phyloP scores from a whole-genome alignment of 2,113 vertebrate species.

The Thryonomys swinderianus region DNA sequence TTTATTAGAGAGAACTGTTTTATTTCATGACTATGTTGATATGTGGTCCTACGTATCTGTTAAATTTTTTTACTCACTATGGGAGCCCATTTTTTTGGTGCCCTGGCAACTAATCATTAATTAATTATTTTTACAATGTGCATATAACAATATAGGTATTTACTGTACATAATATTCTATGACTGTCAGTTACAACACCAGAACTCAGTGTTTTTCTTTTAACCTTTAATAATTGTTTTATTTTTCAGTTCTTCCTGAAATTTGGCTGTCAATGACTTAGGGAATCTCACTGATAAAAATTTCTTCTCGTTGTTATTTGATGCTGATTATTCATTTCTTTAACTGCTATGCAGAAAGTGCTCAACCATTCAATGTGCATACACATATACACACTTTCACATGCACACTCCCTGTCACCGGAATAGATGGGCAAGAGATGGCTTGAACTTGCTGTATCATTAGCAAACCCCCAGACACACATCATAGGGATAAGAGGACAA shows the following conservation, averaged over 20 bases:
- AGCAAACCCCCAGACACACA: not conserved
- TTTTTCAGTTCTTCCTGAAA: constrained; percentile 3
- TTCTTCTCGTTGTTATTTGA: constrained; percentile 35
- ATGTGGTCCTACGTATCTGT: not conserved
- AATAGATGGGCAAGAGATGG: not conserved
- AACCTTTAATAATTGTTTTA: not conserved
- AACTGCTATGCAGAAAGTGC: not conserved
- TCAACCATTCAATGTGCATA: not conserved
- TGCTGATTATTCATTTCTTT: constrained; percentile 14
- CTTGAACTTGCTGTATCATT: constrained; percentile 52
- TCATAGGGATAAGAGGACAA: constrained; percentile 19
- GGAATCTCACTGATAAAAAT: constrained; percentile 18
- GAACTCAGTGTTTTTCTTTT: not conserved
- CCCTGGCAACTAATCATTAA: not conserved
- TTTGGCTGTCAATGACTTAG: not conserved
- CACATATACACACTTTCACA: not conserved
- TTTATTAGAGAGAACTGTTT: constrained; percentile 29
- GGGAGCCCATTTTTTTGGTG: not conserved
- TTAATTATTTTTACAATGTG: not conserved
- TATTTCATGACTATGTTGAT: constrained; percentile 14
- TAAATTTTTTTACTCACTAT: not conserved
- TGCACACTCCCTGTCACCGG: not conserved
- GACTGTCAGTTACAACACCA: not conserved
- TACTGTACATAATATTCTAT: not conserved
- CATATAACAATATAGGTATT: not conserved